Conservation (phyloP, 2,797 vertebrate species). For the Coregonus sp. region DNA sequence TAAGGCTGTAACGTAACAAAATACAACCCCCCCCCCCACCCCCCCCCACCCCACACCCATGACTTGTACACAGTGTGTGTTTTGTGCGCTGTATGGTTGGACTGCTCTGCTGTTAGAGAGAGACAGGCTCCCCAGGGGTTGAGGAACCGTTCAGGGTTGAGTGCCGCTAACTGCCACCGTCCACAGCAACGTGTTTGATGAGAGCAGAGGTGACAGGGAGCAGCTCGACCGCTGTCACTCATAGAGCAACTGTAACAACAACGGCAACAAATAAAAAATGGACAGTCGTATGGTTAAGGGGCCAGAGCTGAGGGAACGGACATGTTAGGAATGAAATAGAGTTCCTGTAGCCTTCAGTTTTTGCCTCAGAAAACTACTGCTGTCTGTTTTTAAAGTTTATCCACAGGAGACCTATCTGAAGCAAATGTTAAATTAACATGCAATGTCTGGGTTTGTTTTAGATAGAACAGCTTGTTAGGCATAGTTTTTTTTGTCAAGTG, state of each 20-base stretch:
- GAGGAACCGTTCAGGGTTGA: not conserved
- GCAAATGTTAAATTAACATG: too few relatives aligned
- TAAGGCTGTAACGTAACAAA: too few relatives aligned
- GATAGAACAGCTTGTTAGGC: too few relatives aligned
- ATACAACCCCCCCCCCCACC: too few relatives aligned
- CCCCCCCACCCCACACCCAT: not conserved
- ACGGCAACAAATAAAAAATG: constrained; percentile 37
- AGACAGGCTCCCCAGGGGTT: not conserved
- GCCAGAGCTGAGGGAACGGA: not conserved
- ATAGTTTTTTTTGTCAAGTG: not conserved
- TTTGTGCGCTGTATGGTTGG: not conserved
- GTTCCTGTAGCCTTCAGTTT: not conserved
- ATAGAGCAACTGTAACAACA: constrained; percentile 27
- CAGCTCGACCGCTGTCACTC: constrained; percentile 52
- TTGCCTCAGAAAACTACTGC: not conserved
- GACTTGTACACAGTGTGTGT: not conserved
- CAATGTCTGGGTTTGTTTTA: too few relatives aligned
- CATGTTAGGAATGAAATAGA: not conserved
- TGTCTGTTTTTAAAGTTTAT: not conserved
- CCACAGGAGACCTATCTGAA: not conserved
- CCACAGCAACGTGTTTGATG: constrained; percentile 34
- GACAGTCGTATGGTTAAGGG: constrained; percentile 14
- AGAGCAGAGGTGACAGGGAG: constrained; percentile 50
- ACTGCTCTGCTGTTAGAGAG: not conserved
- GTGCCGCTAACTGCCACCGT: constrained; percentile 27